phyloP scores from a whole-genome alignment of 2,113 vertebrate species.

The Nibea coibor region DNA sequence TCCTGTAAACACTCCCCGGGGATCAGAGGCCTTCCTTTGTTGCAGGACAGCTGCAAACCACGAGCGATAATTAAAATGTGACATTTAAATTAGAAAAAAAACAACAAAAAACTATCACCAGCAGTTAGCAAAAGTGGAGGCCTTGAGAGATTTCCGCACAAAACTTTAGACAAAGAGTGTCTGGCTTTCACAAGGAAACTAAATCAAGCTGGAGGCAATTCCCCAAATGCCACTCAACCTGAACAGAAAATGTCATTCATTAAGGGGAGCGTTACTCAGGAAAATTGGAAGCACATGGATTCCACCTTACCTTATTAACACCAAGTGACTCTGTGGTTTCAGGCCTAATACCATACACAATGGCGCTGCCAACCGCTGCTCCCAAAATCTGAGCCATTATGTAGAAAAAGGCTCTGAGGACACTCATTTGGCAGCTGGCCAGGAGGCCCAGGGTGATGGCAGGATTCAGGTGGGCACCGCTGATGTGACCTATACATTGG shows the following conservation, averaged over 20 bases:
- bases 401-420: slow-evolving; percentile 86
- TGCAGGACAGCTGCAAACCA: background rate
- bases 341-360: slow-evolving; percentile 48
- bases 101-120: background rate
- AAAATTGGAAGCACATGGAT: slow-evolving; percentile 23
- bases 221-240: slow-evolving; percentile 35
- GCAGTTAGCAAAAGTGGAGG: background rate
- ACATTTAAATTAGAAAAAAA: slow-evolving; percentile 22
- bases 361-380: slow-evolving; percentile 72
- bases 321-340: slow-evolving; percentile 73
- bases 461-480: slow-evolving; percentile 88
- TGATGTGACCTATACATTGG: slow-evolving; percentile 88
- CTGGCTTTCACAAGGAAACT: slow-evolving; percentile 13
- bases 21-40: slow-evolving; percentile 7
- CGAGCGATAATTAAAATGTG: slow-evolving; percentile 19
- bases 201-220: slow-evolving; percentile 24
- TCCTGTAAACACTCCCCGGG: background rate
- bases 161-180: background rate
- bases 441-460: slow-evolving; percentile 87
- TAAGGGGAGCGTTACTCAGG: background rate
- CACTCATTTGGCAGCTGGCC: slow-evolving; percentile 88
- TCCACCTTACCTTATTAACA: slow-evolving; percentile 59
- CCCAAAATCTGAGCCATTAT: slow-evolving; percentile 87
- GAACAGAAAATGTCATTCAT: slow-evolving; percentile 21
- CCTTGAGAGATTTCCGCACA: background rate